phyloP scores from a whole-genome alignment of 2,888 invertebrate species.

The Empis stercorea region DNA sequence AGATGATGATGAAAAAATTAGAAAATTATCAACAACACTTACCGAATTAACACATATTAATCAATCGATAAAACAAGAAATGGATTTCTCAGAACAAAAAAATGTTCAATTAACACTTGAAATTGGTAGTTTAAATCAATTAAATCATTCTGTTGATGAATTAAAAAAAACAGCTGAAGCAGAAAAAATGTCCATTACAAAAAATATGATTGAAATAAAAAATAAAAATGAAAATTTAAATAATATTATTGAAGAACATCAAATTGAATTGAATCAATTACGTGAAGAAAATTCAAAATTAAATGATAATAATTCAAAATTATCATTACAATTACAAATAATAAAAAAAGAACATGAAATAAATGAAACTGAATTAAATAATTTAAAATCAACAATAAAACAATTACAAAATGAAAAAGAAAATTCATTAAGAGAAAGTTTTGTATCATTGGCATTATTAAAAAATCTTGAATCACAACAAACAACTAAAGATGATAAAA shows the following conservation, averaged over 20 bases:
- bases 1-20: constrained; percentile 12
- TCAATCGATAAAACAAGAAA: constrained; percentile 10
- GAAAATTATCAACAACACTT: constrained; percentile 5
- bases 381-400: constrained; percentile 9
- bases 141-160: constrained; percentile 14
- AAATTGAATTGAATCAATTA: constrained; percentile 5
- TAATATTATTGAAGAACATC: constrained; percentile 14
- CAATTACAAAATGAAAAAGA: constrained; percentile 13
- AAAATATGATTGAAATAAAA: constrained; percentile 13
- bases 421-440: constrained; percentile 15
- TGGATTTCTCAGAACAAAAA: constrained; percentile 17
- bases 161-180: constrained; percentile 10
- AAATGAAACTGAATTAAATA: background rate
- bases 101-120: constrained; percentile 21
- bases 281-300: constrained; percentile 15
- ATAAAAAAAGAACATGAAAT: background rate
- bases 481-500: no score
- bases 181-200: constrained; percentile 3
- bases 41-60: constrained; percentile 16
- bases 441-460: constrained; percentile 13
- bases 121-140: constrained; percentile 21
- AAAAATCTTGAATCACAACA: constrained; percentile 1
- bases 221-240: constrained; percentile 3
- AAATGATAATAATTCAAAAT: constrained; percentile 17
- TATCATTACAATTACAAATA: constrained; percentile 6